A percentile compares a stretch with the other conserved stretches of the same genome.
Conservation (phyloP, 2,888 invertebrate genomes). For the Gastracanthus pulcherrimus region DNA sequence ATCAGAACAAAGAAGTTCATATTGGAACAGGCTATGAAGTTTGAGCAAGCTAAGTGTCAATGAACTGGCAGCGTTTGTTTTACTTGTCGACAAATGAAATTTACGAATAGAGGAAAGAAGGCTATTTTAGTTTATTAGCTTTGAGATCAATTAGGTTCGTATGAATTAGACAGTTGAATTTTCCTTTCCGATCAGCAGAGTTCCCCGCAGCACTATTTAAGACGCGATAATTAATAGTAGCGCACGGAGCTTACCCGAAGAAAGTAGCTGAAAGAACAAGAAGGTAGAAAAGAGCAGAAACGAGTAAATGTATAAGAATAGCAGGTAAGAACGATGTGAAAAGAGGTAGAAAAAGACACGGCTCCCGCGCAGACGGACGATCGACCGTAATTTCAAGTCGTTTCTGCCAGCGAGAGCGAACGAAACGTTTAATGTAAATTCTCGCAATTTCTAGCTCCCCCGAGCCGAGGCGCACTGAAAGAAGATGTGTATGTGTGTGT, state of each 20-base stretch:
- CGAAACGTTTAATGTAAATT: conserved; percentile 52
- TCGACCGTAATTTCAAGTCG: conserved; percentile 39
- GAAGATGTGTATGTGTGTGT: too few species aligned
- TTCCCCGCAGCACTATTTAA: neutral
- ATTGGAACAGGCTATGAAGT: too few species aligned
- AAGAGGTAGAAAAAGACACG: neutral
- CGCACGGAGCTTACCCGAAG: conserved; percentile 37
- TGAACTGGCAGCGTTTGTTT: too few species aligned
- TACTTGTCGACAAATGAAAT: too few species aligned
- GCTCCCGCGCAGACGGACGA: neutral
- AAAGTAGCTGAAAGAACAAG: neutral
- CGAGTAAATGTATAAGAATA: neutral
- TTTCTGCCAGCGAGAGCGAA: neutral
- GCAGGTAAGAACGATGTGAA: conserved; percentile 2
- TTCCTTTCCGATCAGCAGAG: conserved; percentile 16
- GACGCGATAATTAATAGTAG: conserved; percentile 24
- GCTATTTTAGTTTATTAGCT: neutral
- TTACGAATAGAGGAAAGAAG: too few species aligned
- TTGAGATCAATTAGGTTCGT: neutral
- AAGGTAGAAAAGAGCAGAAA: neutral
- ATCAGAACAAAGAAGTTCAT: too few species aligned
- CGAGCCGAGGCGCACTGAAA: too few species aligned
- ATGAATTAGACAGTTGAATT: conserved; percentile 20
- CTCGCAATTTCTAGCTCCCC: conserved; percentile 13
- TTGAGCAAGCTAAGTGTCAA: too few species aligned